Base-by-base conservation (phyloP, 2,113 vertebrate genomes). In the Oreocharis arfaki region DNA sequence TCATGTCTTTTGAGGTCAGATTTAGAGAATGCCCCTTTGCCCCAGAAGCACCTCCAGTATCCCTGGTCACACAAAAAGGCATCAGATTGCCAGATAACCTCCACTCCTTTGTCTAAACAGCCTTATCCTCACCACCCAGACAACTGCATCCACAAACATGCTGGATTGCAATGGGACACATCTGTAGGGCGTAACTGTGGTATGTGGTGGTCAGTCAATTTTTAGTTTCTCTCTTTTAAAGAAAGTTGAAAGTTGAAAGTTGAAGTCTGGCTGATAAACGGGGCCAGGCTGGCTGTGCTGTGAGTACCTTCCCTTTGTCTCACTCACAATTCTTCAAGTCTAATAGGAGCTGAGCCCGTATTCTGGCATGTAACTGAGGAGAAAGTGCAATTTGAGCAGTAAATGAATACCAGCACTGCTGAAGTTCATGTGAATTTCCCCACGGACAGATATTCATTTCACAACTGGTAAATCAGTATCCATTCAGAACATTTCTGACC, bases 111-210 rank as follows among this genome's bases (percentile, higher is more conserved):
- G 52, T 67, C 44, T 73, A 67, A 84, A 77, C 8, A 33, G 7
- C 18, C 13, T 89, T 52, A 46, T 39, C 12, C 23, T 60, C 60
- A 49, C 53, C n/a, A 56, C 17, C 50, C 33, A 74, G 44, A 52
- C 1, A 4, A 6, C 21, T 64, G 9, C 32, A 41, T 21, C 44
- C 32, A 53, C 37, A 47, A n/a, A 21, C 26, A 14, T 2, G 10
- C 10, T 84, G 61, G 69, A 13, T 28, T 75, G 35, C 41, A 52
- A n/a, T 19, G 46, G 57, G 24, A 49, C 9, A 11, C 13, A 14
- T 16, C 68, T 60, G 12, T 22, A 13, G 30, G 23, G 55, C 0
- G 0, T 22, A 35, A 47, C 0, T 10, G 37, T 57, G 65, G 56
- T 6, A 4, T 37, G 52, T 16, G 50, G 20, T 57, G 46, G 23